Evolutionary conservation across 2,113 vertebrate species (phyloP).

Genomic region (Ctenodactylus gundi): DNA sequence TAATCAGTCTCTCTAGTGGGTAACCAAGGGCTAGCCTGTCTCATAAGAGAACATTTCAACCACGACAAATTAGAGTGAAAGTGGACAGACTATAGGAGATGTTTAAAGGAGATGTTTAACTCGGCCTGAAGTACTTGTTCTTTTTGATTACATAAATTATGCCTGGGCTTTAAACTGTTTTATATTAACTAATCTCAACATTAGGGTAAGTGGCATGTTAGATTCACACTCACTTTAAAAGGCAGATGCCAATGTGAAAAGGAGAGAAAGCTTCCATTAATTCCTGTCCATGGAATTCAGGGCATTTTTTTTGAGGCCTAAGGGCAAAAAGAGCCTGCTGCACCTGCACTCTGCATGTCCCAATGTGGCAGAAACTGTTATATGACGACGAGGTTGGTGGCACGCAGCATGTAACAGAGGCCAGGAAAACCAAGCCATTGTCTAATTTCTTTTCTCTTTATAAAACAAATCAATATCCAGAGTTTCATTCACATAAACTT

Average conservation of each 20-base stretch:
- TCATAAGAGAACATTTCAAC: conserved; percentile 80
- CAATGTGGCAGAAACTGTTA: not conserved
- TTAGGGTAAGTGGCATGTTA: conserved; percentile 40
- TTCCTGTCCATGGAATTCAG: not conserved
- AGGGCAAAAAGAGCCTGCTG: not conserved
- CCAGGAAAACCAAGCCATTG: not conserved
- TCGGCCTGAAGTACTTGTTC: conserved; percentile 75
- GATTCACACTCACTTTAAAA: conserved; percentile 38
- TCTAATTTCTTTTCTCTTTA: not conserved
- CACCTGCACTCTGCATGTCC: not conserved
- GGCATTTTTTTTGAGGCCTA: not conserved
- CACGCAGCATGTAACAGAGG: not conserved
- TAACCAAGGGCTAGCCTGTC: conserved; percentile 81
- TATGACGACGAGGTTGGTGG: not conserved
- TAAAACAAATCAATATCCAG: not conserved
- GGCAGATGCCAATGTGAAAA: not conserved
- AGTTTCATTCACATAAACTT: not conserved
- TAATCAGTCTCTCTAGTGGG: conserved; percentile 81
- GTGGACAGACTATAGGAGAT: too few species aligned
- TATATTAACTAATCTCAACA: conserved; percentile 41
- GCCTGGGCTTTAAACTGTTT: conserved; percentile 41
- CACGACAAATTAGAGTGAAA: conserved; percentile 82
- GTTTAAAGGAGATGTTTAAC: conserved; percentile 81
- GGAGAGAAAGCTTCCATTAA: not conserved
- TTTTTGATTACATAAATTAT: conserved; percentile 73